These are phyloP conservation scores for Myocastor coypus DNA, from an alignment of 2,113 vertebrate species.

Conservation along the genomic window DNA sequence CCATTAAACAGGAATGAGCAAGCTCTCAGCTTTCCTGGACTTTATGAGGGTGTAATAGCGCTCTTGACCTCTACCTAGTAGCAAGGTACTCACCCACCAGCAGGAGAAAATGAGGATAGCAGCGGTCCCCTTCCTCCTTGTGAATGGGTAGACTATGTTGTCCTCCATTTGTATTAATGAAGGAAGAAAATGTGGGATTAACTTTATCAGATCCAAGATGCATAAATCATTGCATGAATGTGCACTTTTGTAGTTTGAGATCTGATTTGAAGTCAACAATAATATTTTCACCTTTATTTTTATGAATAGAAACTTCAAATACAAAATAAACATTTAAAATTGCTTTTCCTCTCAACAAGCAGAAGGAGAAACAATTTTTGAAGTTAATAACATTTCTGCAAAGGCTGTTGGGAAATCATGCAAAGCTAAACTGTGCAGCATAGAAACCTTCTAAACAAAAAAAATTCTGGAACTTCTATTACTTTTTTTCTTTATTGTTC, in stretches of 20 bases:
- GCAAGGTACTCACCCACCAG: not conserved
- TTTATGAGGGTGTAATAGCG: slow-evolving; percentile 33
- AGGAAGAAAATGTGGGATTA: slow-evolving; percentile 39
- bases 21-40: not conserved
- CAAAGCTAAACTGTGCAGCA: slow-evolving; percentile 67
- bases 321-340: slow-evolving; percentile 80
- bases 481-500: slow-evolving; percentile 35
- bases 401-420: slow-evolving; percentile 77
- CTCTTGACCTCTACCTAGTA: slow-evolving; percentile 53
- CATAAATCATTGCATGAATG: slow-evolving; percentile 52
- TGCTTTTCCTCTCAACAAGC: slow-evolving; percentile 57
- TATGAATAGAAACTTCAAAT: slow-evolving; percentile 68
- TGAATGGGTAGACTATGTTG: not conserved
- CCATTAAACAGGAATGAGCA: slow-evolving; percentile 68
- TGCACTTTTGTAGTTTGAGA: slow-evolving; percentile 45
- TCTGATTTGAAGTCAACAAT: slow-evolving; percentile 71
- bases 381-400: slow-evolving; percentile 77
- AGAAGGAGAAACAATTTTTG: slow-evolving; percentile 75
- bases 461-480: slow-evolving; percentile 65
- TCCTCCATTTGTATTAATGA: slow-evolving; percentile 58
- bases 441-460: slow-evolving; percentile 68
- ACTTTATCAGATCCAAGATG: slow-evolving; percentile 50
- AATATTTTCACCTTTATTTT: slow-evolving; percentile 68
- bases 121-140: not conserved
- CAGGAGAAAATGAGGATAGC: not conserved